Conservation (phyloP, 2,888 invertebrate genomes). For the Ochropleura leucogaster region DNA sequence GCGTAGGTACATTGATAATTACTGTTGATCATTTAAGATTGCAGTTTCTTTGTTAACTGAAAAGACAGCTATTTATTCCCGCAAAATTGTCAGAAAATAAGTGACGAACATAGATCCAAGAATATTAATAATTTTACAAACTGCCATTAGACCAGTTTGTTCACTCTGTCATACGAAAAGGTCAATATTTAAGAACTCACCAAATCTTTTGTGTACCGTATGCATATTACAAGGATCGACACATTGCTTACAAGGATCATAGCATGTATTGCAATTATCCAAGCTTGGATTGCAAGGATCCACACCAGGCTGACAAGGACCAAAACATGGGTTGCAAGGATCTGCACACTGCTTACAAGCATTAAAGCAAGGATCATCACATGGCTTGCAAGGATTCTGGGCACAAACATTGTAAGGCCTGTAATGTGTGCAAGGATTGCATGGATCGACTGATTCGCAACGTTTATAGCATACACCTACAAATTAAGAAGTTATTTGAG, state of each 20-base stretch:
- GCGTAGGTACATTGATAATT: not conserved
- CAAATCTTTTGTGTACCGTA: conserved; percentile 79
- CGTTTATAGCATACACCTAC: conserved; percentile 77
- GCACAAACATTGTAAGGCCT: conserved; percentile 27
- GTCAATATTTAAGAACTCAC: conserved; percentile 77
- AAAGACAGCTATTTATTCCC: not conserved
- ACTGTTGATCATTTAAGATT: not conserved
- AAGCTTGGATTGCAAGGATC: conserved; percentile 17
- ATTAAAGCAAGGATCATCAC: conserved; percentile 5
- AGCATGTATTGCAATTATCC: conserved; percentile 17
- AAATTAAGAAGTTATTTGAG: conserved; percentile 56
- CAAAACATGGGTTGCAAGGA: conserved; percentile 14
- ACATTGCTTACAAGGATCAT: conserved; percentile 20
- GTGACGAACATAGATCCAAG: not conserved
- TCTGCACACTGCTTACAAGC: conserved; percentile 11
- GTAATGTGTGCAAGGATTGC: conserved; percentile 39
- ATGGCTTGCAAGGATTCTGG: conserved; percentile 30
- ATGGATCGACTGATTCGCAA: conserved; percentile 57
- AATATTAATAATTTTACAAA: not conserved
- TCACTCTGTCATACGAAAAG: not conserved
- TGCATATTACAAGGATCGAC: conserved; percentile 49
- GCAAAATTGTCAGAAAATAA: not conserved
- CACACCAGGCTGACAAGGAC: not conserved
- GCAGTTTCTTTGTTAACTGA: not conserved
- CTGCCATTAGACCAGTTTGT: not conserved